A percentile compares a stretch with the other conserved stretches of the same genome.
These are phyloP conservation scores for Erpornis zantholeuca DNA, from an alignment of 2,113 vertebrate genomes.

Conservation along the genomic window DNA sequence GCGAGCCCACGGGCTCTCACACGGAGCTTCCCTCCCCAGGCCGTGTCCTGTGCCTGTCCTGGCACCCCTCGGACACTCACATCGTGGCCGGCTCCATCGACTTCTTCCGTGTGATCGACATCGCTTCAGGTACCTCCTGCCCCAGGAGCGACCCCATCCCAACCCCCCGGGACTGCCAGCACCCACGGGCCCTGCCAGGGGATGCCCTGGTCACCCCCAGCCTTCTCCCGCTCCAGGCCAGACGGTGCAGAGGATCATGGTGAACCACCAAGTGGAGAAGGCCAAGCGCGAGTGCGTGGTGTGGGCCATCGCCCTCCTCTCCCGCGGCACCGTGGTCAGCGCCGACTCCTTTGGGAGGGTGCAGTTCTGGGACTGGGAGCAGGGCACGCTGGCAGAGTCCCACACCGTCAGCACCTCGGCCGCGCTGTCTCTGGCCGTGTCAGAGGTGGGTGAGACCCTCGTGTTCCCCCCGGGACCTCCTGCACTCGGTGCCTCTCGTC, in stretches of 20 bases:
- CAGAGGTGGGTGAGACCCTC: conserved; percentile 67
- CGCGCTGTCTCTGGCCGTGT: conserved; percentile 77
- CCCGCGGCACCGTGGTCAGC: conserved; percentile 80
- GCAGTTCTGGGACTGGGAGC: conserved; percentile 89
- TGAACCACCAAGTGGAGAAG: conserved; percentile 75
- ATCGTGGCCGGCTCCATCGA: conserved; percentile 87
- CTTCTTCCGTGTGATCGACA: conserved; percentile 78
- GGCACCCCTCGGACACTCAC: conserved; percentile 81
- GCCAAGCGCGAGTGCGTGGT: conserved; percentile 79
- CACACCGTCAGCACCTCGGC: conserved; percentile 83
- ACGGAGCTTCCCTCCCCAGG: conserved; percentile 58
- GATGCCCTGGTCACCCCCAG: not conserved
- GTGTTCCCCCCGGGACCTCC: not conserved
- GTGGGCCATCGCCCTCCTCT: conserved; percentile 88
- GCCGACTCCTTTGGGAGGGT: conserved; percentile 89
- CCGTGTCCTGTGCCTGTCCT: conserved; percentile 87
- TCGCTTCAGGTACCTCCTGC: conserved; percentile 76
- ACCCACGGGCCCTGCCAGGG: accelerated
- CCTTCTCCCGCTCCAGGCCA: conserved; percentile 64
- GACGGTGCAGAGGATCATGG: conserved; percentile 76
- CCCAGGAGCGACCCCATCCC: accelerated
- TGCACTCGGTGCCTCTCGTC: accelerated
- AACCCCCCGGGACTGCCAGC: not conserved
- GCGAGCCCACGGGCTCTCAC: accelerated
- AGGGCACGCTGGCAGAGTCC: conserved; percentile 81